Evolutionary conservation across 1,140 invertebrate genomes (phyloP), one percentile per base, ranked within the genome.

Genomic region (Cydia splendana): DNA sequence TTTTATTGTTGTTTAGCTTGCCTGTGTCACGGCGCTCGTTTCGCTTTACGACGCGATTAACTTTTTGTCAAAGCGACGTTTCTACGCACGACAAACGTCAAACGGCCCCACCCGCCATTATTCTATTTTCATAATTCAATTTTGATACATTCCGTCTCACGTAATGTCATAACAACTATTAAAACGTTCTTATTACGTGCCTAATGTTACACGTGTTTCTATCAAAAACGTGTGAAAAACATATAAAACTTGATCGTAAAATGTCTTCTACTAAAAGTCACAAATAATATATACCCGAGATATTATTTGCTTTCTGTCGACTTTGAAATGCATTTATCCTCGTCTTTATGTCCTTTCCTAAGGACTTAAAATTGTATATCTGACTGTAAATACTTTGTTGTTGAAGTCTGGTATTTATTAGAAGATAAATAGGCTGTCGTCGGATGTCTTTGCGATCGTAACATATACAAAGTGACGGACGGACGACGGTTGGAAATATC

Each of bases 381-480:
- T 62, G 57, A 4, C 57, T 48, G 75, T 80, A 76, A 78, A 78
- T 76, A 13, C 10, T 74, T 74, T 73, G 62, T 81, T 80, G 79
- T 77, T 79, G 77, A 78, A 75, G 75, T 78, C 85, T 86, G 88
- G 88, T 89, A 91, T 93, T 91, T 91, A 90, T 91, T 88, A 86
- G 84, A 89, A 91, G 91, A 93, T 93, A 91, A 86, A 93, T 91
- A 84, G 88, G 76, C 84, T 87, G 88, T 91, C 88, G 86, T 91
- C 89, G 85, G 84, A 87, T 90, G 87, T 91, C 88, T 90, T 84
- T 90, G 86, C 82, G 83, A 84, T 87, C 83, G 88, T 91, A 87
- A 88, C 81, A 82, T 87, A 88, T 84, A 89, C 88, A 85, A 83
- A 85, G 76, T 82, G 30, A 30, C 24, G 24, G 85, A 86, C 83